phyloP scores from a whole-genome alignment of 2,888 invertebrate species.

The Polydrusus tereticollis region DNA sequence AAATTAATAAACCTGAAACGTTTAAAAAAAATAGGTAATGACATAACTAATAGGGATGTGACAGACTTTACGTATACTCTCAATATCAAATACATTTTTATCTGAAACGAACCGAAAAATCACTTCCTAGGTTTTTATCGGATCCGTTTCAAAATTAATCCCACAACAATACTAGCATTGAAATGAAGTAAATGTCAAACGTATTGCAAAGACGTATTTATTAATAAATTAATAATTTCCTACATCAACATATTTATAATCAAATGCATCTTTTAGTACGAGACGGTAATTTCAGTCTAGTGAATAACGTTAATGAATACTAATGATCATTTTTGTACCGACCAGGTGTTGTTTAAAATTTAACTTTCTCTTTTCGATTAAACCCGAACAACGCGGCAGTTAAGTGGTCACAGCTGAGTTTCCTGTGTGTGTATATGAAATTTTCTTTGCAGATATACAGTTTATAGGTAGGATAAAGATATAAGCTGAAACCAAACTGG shows the following conservation, averaged over 20 bases:
- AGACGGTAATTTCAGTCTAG: background rate
- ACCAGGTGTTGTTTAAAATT: background rate
- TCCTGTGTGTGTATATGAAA: background rate
- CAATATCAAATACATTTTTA: no score
- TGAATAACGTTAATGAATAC: background rate
- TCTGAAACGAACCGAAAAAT: no score
- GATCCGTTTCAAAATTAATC: no score
- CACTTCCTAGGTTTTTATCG: no score
- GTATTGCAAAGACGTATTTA: background rate
- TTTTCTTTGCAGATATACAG: background rate
- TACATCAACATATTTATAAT: background rate
- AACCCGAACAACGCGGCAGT: background rate
- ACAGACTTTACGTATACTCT: no score
- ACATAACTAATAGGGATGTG: no score
- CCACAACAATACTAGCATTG: background rate
- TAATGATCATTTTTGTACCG: background rate
- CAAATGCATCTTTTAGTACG: background rate
- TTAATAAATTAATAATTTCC: background rate
- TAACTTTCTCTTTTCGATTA: slow-evolving; percentile 8
- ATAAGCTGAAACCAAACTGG: no score
- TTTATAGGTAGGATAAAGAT: no score
- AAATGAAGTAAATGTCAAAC: background rate
- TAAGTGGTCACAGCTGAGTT: background rate
- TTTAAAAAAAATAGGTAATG: no score
- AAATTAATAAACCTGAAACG: no score